Evolutionary conservation across 2,888 invertebrate genomes (phyloP).

Genomic region (Caenorhabditis sp.): DNA sequence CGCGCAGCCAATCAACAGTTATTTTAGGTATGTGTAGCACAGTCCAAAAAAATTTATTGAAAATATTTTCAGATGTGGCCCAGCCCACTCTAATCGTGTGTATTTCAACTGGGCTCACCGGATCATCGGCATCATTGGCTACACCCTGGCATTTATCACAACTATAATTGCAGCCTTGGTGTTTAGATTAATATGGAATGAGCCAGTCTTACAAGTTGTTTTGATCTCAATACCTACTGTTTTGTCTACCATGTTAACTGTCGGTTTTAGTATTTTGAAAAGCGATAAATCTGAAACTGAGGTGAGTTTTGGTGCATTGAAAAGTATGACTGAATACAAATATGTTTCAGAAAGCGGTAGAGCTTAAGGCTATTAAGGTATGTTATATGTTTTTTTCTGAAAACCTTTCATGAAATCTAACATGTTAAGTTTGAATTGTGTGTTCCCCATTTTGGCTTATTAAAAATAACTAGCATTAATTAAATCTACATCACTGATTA

Average conservation of each 20-base stretch:
- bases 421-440: no score
- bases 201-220: slow-evolving; percentile 41
- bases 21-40: slow-evolving; percentile 30
- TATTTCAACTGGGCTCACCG: slow-evolving; percentile 45
- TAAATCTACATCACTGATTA: no score
- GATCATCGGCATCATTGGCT: slow-evolving; percentile 27
- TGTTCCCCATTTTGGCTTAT: no score
- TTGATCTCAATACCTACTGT: slow-evolving; percentile 29
- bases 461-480: no score
- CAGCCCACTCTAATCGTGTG: slow-evolving; percentile 24
- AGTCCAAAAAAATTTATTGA: no score
- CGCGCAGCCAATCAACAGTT: slow-evolving; percentile 25
- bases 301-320: slow-evolving; percentile 16
- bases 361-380: no score
- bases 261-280: slow-evolving; percentile 13
- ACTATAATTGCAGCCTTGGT: slow-evolving; percentile 45
- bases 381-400: no score
- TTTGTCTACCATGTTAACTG: slow-evolving; percentile 25
- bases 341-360: no score
- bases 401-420: no score
- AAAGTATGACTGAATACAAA: neutral
- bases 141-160: slow-evolving; percentile 36
- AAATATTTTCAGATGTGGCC: slow-evolving; percentile 24
- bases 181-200: slow-evolving; percentile 47
- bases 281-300: slow-evolving; percentile 21